These are phyloP conservation scores for Coracopsis vasa DNA, from an alignment of 2,113 vertebrate genomes.

Conservation along the genomic window DNA sequence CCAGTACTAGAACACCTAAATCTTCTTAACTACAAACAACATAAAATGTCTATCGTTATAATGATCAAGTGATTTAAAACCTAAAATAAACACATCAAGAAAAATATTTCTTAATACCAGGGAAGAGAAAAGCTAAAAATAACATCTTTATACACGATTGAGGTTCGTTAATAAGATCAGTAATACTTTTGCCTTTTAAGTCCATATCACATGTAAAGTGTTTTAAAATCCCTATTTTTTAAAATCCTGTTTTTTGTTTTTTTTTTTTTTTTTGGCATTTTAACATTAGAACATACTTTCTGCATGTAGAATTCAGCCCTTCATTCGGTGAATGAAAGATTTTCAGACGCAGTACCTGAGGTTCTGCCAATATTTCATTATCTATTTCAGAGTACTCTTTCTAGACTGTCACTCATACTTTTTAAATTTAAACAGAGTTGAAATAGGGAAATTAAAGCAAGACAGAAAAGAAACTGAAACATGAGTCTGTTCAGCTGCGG, in stretches of 20 bases:
- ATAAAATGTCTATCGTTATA: background rate
- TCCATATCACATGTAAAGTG: background rate
- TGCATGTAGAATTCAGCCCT: background rate
- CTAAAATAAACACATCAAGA: background rate
- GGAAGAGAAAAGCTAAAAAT: background rate
- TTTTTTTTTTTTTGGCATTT: background rate
- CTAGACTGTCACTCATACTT: background rate
- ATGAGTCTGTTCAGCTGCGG: constrained; percentile 29
- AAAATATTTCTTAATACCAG: background rate
- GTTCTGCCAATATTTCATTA: constrained; percentile 17
- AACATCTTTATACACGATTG: background rate
- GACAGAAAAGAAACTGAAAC: constrained; percentile 54
- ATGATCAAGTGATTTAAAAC: background rate
- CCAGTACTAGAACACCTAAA: background rate
- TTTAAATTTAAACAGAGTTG: background rate
- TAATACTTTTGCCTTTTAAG: background rate
- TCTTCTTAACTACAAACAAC: background rate
- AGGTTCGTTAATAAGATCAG: background rate
- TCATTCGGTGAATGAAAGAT: background rate
- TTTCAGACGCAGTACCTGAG: background rate
- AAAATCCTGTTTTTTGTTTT: background rate
- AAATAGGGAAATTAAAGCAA: constrained; percentile 22
- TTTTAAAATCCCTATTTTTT: background rate
- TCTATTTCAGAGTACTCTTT: background rate
- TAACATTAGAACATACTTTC: background rate